Evolutionary conservation across 2,113 vertebrate genomes (phyloP), one percentile per base, ranked within the genome.

Genomic region (Microtus pennsylvanicus): DNA sequence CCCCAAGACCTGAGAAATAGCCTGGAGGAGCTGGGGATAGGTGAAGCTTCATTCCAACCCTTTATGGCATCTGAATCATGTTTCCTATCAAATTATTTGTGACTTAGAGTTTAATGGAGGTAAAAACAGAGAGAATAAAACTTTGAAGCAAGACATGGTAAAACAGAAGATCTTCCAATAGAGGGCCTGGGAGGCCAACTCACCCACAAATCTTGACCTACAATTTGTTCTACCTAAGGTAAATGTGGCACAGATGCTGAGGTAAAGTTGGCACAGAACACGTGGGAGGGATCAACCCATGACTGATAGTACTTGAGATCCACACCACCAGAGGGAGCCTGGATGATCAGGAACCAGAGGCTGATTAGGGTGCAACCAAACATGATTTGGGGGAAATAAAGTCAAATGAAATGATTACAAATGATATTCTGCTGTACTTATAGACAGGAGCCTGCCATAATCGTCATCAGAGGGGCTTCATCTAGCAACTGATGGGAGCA

Each of bases 41-140:
- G 22, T 35, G 55, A 17, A 91, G 16, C 93, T 97, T 95, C 3
- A 35, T 97, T 90, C 4, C 9, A 94, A 61, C 90, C 86, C 0
- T 1, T 76, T 95, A 93, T 92, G 61, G 45, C 65, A 45, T 82
- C 81, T 94, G 93, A 28, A 87, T n/a, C 50, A 30, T 47, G 14
- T 65, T 92, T 30, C 80, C 93, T 97, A 90, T 87, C 93, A 88
- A 90, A 91, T 55, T 22, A 7, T 42, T 33, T 4, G 91, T 85
- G 26, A 52, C 70, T 95, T 97, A 45, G 30, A 52, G 94, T 89
- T 97, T 75, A 21, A 75, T 95, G 45, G 78, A 95, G 50, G 92
- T 95, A 3, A 30, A 94, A 96, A 96, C 1, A 58, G 90, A 83
- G 92, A 72, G 75, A 89, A 98, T 98, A 96, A 96, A 87, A 69